These are phyloP conservation scores for Melinaea menophilus DNA, from an alignment of 2,888 invertebrate species.

Conservation along the genomic window DNA sequence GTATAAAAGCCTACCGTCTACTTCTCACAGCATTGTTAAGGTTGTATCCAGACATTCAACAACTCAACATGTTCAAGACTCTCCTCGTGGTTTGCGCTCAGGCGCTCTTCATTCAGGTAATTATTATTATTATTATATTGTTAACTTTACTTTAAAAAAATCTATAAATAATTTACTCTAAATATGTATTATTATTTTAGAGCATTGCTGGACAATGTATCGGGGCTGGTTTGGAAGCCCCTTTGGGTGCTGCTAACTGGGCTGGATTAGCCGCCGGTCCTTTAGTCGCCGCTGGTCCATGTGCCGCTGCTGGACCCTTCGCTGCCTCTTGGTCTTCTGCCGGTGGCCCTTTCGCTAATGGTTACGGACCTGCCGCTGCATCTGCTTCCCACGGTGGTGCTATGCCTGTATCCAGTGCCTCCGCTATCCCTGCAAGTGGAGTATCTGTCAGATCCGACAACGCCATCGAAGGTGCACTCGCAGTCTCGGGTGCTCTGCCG, in stretches of 20 bases:
- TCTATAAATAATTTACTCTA: background rate
- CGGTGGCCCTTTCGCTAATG: conserved; percentile 7
- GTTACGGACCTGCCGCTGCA: conserved; percentile 8
- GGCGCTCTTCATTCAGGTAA: conserved; percentile 39
- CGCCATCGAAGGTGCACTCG: conserved; percentile 37
- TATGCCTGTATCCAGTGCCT: conserved; percentile 14
- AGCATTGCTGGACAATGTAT: conserved; percentile 34
- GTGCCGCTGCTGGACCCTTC: conserved; percentile 12
- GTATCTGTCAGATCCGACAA: conserved; percentile 28
- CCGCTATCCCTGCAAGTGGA: conserved; percentile 23
- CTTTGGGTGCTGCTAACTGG: conserved; percentile 2
- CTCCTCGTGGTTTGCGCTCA: conserved; percentile 38
- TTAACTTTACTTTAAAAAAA: too few relatives aligned
- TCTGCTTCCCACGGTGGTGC: conserved; percentile 14
- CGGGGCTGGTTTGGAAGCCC: conserved; percentile 13
- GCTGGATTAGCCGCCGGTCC: conserved; percentile 7
- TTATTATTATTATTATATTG: background rate
- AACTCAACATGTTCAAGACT: conserved; percentile 36
- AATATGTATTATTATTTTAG: conserved; percentile 24
- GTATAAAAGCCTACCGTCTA: conserved; percentile 17
- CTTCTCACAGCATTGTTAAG: conserved; percentile 8
- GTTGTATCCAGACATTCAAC: conserved; percentile 14
- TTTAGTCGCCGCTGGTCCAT: conserved; percentile 11
- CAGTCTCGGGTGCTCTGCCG: conserved; percentile 28
- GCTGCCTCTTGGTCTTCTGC: conserved; percentile 13